Conservation (phyloP, 2,113 vertebrate species). For the Coracopsis vasa region DNA sequence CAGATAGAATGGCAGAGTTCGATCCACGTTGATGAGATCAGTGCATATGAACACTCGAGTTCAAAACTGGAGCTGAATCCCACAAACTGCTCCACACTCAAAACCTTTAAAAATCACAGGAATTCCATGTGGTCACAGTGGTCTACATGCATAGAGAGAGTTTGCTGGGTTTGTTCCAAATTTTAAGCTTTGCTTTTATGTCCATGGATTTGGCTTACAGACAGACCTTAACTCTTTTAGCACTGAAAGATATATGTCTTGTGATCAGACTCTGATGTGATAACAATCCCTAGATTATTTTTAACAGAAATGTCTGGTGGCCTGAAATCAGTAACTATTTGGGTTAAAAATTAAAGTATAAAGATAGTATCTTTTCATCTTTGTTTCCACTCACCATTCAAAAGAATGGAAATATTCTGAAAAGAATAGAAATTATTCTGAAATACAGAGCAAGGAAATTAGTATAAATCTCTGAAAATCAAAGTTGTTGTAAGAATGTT, state of each 20-base stretch:
- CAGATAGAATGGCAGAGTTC: neutral
- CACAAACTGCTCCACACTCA: neutral
- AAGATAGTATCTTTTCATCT: neutral
- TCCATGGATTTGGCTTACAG: neutral
- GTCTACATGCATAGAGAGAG: neutral
- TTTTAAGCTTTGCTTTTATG: constrained; percentile 13
- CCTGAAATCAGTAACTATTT: neutral
- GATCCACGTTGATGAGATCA: neutral
- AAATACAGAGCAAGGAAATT: neutral
- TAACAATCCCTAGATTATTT: neutral
- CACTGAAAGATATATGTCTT: neutral
- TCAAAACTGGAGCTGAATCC: neutral
- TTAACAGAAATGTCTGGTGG: neutral
- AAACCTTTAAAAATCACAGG: neutral
- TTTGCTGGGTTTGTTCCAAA: constrained; percentile 13
- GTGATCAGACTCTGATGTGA: neutral
- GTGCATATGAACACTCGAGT: neutral
- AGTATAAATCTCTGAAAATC: neutral
- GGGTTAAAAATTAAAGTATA: neutral
- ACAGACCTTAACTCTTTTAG: neutral
- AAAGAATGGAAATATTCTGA: neutral
- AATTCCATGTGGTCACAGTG: constrained; percentile 11
- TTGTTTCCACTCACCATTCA: neutral
- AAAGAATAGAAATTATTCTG: neutral
- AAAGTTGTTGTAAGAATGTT: neutral